Evolutionary conservation across 2,888 invertebrate species (phyloP).

Genomic region (Troides aeacus): DNA sequence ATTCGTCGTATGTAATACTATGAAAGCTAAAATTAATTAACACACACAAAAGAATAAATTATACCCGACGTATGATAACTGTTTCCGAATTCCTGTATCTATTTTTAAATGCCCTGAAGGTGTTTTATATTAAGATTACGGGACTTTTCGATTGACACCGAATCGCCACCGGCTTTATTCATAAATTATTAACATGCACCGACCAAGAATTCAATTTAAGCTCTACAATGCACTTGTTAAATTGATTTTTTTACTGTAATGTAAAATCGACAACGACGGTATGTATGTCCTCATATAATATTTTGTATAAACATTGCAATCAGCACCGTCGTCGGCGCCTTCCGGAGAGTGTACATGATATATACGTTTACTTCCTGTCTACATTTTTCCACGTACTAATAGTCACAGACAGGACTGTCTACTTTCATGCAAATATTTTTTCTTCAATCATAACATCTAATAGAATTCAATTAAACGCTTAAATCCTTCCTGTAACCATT

Average conservation of each 20-base stretch:
- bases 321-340: conserved; percentile 17
- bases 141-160: conserved; percentile 27
- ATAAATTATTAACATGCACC: conserved; percentile 24
- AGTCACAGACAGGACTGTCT: not conserved
- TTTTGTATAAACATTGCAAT: conserved; percentile 9
- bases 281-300: conserved; percentile 1
- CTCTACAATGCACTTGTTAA: conserved; percentile 20
- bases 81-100: conserved; percentile 22
- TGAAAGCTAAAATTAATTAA: conserved; percentile 13
- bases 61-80: not conserved
- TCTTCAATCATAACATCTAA: not conserved
- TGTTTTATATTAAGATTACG: conserved; percentile 22
- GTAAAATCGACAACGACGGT: conserved; percentile 19
- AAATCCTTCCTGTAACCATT: not conserved
- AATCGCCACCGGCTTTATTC: conserved; percentile 25
- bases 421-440: conserved; percentile 4
- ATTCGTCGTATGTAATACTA: not conserved
- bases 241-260: conserved; percentile 23
- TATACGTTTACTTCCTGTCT: conserved; percentile 14
- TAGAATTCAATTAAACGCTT: not conserved
- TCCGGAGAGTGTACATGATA: conserved; percentile 14
- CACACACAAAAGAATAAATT: conserved; percentile 11
- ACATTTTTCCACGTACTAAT: conserved; percentile 3
- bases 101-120: conserved; percentile 25
- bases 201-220: conserved; percentile 25